Evolutionary conservation across 2,888 invertebrate genomes (phyloP).

Genomic region (Eutolmus rufibarbis): DNA sequence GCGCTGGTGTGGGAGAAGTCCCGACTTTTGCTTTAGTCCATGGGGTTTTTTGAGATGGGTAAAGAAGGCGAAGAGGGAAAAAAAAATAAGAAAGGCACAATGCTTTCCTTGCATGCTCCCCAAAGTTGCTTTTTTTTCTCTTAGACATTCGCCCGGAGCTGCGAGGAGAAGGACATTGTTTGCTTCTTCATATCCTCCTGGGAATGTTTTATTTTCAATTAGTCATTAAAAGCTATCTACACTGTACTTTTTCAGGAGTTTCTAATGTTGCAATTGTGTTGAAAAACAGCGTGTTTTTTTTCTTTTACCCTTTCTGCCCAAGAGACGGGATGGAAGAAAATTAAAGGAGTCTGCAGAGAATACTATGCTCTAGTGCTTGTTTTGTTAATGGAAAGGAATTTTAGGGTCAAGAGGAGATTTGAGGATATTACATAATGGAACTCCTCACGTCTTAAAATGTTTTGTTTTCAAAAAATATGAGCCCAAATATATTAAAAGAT

Average conservation of each 20-base stretch:
- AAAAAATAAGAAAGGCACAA: background rate
- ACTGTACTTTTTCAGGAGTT: conserved; percentile 6
- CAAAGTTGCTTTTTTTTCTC: background rate
- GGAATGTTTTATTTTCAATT: conserved; percentile 33
- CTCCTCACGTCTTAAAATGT: background rate
- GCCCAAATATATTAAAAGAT: background rate
- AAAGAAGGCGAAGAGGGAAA: background rate
- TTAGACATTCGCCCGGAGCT: background rate
- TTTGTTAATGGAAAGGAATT: background rate
- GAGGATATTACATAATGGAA: background rate
- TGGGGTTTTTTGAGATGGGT: background rate
- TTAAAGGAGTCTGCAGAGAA: background rate
- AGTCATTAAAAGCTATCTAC: conserved; percentile 28
- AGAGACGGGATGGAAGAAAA: background rate
- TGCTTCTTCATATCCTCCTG: conserved; percentile 6
- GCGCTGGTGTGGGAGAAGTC: background rate
- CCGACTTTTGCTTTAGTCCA: background rate
- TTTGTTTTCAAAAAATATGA: background rate
- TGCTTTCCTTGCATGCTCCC: conserved; percentile 11
- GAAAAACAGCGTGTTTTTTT: background rate
- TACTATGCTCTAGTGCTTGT: background rate
- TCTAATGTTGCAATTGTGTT: conserved; percentile 17
- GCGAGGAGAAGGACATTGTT: background rate
- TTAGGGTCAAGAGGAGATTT: background rate
- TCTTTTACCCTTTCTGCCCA: background rate